These are phyloP conservation scores for Penaeus japonicus DNA, from an alignment of 1,140 invertebrate species.

Conservation along the genomic window DNA sequence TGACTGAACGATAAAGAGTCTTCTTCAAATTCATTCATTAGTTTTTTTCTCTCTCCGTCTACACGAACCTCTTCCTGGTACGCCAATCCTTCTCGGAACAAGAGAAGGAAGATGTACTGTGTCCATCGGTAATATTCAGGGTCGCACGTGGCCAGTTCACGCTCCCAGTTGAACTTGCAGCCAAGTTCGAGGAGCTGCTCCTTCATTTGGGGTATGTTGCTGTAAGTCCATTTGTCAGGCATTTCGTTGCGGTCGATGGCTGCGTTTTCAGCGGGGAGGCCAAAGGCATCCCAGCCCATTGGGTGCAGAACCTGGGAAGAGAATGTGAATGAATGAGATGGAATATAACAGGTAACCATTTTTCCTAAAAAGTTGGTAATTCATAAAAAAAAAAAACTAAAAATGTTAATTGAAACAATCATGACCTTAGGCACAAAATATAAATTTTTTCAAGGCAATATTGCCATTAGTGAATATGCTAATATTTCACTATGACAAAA, in stretches of 20 bases:
- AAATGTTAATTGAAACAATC: no score
- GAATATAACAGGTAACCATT: background rate
- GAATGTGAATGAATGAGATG: slow-evolving; percentile 36
- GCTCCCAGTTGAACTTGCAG: slow-evolving; percentile 93
- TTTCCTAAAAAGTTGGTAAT: background rate
- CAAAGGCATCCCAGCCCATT: slow-evolving; percentile 99
- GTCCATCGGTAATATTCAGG: slow-evolving; percentile 90
- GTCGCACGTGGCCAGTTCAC: slow-evolving; percentile 83
- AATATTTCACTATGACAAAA: no score
- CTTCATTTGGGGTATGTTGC: slow-evolving; percentile 92
- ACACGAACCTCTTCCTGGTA: slow-evolving; percentile 82
- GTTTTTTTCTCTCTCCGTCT: background rate
- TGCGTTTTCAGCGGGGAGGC: slow-evolving; percentile 98
- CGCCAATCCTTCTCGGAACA: slow-evolving; percentile 83
- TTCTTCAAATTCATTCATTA: no score
- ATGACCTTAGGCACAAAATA: no score
- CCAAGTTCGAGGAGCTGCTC: slow-evolving; percentile 82
- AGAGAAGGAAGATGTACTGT: slow-evolving; percentile 91
- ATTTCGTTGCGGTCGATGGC: slow-evolving; percentile 83
- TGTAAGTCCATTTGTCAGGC: slow-evolving; percentile 85
- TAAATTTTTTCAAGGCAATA: no score
- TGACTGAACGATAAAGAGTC: no score
- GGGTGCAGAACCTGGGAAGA: slow-evolving; percentile 80
- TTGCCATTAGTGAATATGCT: no score
- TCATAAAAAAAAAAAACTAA: no score